Base-by-base conservation (phyloP, 64 coral and sea anemone species). In the Montipora foliosa region DNA sequence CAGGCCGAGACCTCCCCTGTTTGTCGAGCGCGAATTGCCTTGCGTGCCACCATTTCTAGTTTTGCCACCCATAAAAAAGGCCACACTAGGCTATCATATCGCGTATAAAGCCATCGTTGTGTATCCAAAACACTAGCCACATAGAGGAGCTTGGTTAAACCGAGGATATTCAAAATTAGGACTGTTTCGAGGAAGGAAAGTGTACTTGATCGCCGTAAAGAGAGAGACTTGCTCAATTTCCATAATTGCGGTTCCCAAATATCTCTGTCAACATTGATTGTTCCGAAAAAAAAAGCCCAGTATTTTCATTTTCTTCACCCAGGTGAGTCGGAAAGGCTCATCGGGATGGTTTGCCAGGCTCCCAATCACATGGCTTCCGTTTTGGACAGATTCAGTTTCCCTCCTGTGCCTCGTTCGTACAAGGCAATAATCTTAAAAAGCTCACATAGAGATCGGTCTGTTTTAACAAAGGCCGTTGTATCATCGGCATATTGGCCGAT, bases 291-390 rank as follows among this genome's bases (percentile, higher is more conserved):
- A 68, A 0, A 90, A 47, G 0, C 78, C 89, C 0, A 90, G 16
- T 5, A 90, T 73, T 12, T 50, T 90, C 58, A 80, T 80, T 49
- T 90, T 80, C 0, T 17, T 67, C 0, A 80, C 88, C 60, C 77
- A 90, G 5, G 48, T 90, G 12, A 90, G 59, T 2, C 61, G 47
- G 8, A 90, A 52, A 0, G 22, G 78, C 7, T 49, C 19, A 5
- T 52, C 21, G 3, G 37, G 1, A 11, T 50, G 47, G 0, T 14
- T 0, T 0, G 3, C 77, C 77, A 90, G 2, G 62, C 58, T 5
- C 77, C 89, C 4, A 78, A 12, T 59, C 53, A 90, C 88, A 90
- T 79, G 5, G 55, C 76, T 47, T 90, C 76, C 6, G 76, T 90
- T 20, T 80, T 79, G 0, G 13, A 21, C 1, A 48, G 1, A 55